phyloP scores from a whole-genome alignment of 2,888 invertebrate genomes.

The Rotaria macrura region DNA sequence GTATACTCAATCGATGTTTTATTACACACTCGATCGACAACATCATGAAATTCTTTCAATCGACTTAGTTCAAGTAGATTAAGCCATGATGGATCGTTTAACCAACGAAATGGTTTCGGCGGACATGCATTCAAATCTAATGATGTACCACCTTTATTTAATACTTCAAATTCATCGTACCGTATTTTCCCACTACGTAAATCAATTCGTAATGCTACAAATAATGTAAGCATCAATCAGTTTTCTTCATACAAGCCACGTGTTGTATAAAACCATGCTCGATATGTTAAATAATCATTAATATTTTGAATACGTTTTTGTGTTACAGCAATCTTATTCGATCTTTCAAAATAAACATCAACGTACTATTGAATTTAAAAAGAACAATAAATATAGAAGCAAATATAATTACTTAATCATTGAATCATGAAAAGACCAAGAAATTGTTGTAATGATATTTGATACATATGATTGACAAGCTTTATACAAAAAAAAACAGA shows the following conservation, averaged over 20 bases:
- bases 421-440: constrained; percentile 73
- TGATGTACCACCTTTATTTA: constrained; percentile 76
- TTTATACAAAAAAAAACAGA: constrained; percentile 53
- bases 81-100: constrained; percentile 74
- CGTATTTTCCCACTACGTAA: constrained; percentile 61
- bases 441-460: constrained; percentile 74
- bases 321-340: constrained; percentile 34
- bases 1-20: too few relatives aligned
- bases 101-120: constrained; percentile 73
- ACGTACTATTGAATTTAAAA: constrained; percentile 46
- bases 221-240: constrained; percentile 69
- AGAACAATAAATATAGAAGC: too few relatives aligned
- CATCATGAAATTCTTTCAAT: constrained; percentile 65
- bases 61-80: constrained; percentile 60
- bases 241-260: constrained; percentile 72
- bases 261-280: constrained; percentile 65
- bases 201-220: constrained; percentile 72
- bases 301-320: constrained; percentile 60
- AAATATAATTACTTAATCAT: constrained; percentile 53
- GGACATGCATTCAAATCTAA: constrained; percentile 70
- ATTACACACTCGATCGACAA: constrained; percentile 60
- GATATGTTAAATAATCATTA: constrained; percentile 69
- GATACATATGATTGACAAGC: constrained; percentile 66
- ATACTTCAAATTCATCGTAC: constrained; percentile 69
- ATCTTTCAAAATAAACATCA: constrained; percentile 34